Base-by-base conservation (phyloP, 1,140 invertebrate species). In the Ostrea denselamellosa region DNA sequence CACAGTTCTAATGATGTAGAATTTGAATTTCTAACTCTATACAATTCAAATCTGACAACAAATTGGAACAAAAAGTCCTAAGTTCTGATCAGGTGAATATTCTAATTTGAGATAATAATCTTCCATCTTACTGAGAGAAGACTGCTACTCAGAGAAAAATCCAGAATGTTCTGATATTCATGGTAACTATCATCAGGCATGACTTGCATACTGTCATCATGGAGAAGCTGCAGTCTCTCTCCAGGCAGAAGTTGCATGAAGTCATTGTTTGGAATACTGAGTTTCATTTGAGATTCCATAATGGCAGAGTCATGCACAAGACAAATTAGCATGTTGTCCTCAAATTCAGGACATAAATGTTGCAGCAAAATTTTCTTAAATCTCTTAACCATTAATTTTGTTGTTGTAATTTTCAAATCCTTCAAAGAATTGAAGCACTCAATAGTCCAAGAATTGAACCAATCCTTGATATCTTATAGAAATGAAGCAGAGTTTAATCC, bases 221-320 rank as follows among this genome's bases (percentile, higher is more conserved):
- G 68, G 14, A 71, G 22, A 25, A 71, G 68, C 28, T 71, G 68
- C 14, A 14, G 25, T 4, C 68, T 71, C 68, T 71, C 68, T 10
- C 5, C 28, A 0, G 68, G 68, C 68, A 71, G 25, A 28, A 71
- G 28, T 71, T 25, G 22, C 68, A 71, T 71, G 22, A 71, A 25
- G 25, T 71, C 68, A 25, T 51, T 51, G 25, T 53, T 53, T 8
- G 82, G 82, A 19, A 83, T 54, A 53, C 53, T 52, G 82, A 83
- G 82, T n/a, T 83, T 83, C 53, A 83, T 53, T 52, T 83, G 82
- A 19, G 82, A 52, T 52, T 83, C 82, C 53, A 83, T 53, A 19
- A 83, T 53, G 51, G 44, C 51, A 12, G 51, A 53, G 53, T 83
- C 82, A 54, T 83, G 82, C 10, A 83, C 82, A 28, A 71, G 68